Evolutionary conservation across 2,113 vertebrate species (phyloP), one percentile per base, ranked within the genome.

Genomic region (Puntigrus tetrazona): DNA sequence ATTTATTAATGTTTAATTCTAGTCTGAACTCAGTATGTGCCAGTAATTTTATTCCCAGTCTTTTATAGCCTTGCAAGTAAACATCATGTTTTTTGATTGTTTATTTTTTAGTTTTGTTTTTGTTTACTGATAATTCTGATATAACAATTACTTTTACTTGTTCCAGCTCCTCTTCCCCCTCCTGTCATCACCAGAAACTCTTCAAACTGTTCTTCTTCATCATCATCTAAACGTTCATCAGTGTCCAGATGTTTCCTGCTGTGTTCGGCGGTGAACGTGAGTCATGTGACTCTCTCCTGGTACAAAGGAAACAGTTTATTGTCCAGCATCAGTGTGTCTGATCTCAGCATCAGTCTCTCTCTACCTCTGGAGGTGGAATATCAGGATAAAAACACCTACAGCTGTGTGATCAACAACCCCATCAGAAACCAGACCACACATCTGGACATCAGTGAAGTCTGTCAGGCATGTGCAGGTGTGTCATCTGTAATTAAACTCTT

Each of bases 281-380:
- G 65, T 11, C 0, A 11, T 69, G 65, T 69, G 65, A 69, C 34
- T 69, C 65, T 69, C 65, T 69, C 65, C 65, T 69, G 65, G 63
- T 67, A 10, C 18, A 41, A 72, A 13, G 67, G 36, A 41, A 72
- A 13, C 36, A 72, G 67, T 72, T 11, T 72, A 72, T 41, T n/a
- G 36, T 72, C 36, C 67, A 72, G 2, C 67, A 41, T 72, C 67
- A 72, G 36, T 72, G 67, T n/a, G 63, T 67, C 31, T 67, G 63
- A 67, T 67, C 63, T 36, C 63, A 67, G 63, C 63, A 36, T 67
- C 63, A 67, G 63, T 67, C 63, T 67, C 63, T 67, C 63, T 67
- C 63, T 67, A 29, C 36, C 63, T 67, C 63, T 67, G 63, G 63
- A 67, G 16, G 63, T 67, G 63, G 63, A 36, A 34, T 67, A 69